Evolutionary conservation across 2,888 invertebrate species (phyloP), one percentile per base, ranked within the genome.

Genomic region (Lottia gigantea): DNA sequence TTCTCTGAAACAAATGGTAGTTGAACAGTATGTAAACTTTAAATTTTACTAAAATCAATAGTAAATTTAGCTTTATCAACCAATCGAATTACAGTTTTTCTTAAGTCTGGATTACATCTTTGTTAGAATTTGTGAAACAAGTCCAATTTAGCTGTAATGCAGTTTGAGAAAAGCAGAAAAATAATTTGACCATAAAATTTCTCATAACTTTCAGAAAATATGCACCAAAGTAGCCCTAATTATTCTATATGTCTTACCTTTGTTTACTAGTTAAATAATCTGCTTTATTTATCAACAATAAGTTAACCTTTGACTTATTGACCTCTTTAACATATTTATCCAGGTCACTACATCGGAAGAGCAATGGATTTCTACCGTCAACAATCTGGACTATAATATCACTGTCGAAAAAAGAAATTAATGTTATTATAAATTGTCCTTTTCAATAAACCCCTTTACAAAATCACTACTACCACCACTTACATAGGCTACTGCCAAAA

Each of bases 241-340:
- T 66, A 47, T 8, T 15, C 12, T 14, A 25, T 45, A 25, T n/a
- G 16, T 40, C 66, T 63, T 77, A 85, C 75, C 98, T 91, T 88
- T 98, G 97, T 77, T 92, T 89, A 63, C 92, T 91, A 0, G 92
- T 95, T 19, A 98, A 91, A 84, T 95, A 93, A 88, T 99, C 99
- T 0, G 98, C 95, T 88, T 99, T 99, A 89, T 99, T 99, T 31
- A 98, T 90, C 46, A 99, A 90, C 46, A 99, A 91, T 85, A 98
- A 90, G 86, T 94, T 95, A 73, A 92, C 89, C 87, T 96, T 96
- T 23, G 91, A 87, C 0, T 89, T 79, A 78, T 92, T 91, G 0
- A 95, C 91, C 89, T 96, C 95, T 77, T 92, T 92, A 0, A 95
- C 95, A 86, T 96, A 97, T 19, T 89, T 90, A 82, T 97, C 97